Evolutionary conservation across 1,140 invertebrate species (phyloP).

Genomic region (Mactra quadrangularis): DNA sequence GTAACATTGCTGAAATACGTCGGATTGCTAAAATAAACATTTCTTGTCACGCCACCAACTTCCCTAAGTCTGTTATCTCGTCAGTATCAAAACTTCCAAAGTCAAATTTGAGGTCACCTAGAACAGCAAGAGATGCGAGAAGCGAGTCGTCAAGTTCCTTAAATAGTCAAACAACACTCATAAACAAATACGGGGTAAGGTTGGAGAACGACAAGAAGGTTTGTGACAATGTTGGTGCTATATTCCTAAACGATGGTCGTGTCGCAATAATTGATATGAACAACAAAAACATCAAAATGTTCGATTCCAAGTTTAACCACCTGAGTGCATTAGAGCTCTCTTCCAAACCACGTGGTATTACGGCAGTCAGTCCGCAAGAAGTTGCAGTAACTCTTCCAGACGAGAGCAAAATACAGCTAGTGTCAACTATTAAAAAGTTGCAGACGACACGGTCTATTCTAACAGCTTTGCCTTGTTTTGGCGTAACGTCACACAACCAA

Average conservation of each 20-base stretch:
- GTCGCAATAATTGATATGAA: slow-evolving; percentile 51
- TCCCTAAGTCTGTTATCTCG: slow-evolving; percentile 47
- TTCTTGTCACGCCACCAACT: slow-evolving; percentile 5
- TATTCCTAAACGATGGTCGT: slow-evolving; percentile 37
- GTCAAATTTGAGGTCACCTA: slow-evolving; percentile 40
- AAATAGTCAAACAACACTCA: neutral
- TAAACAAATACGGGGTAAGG: slow-evolving; percentile 31
- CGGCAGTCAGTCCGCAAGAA: slow-evolving; percentile 41
- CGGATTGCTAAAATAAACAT: slow-evolving; percentile 24
- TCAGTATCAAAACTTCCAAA: slow-evolving; percentile 50
- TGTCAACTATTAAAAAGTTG: slow-evolving; percentile 29
- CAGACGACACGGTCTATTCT: slow-evolving; percentile 36
- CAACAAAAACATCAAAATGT: slow-evolving; percentile 54
- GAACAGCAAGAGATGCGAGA: slow-evolving; percentile 21
- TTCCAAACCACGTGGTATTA: slow-evolving; percentile 30
- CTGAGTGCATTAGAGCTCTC: slow-evolving; percentile 12
- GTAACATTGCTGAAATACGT: slow-evolving; percentile 16
- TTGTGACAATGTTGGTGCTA: slow-evolving; percentile 47
- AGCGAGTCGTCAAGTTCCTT: slow-evolving; percentile 14
- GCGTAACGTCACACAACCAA: slow-evolving; percentile 40
- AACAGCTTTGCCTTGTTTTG: slow-evolving; percentile 50
- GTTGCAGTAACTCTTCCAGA: slow-evolving; percentile 50
- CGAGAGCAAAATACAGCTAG: slow-evolving; percentile 53
- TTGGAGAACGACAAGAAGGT: slow-evolving; percentile 35
- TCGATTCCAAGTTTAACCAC: slow-evolving; percentile 50